phyloP scores from a whole-genome alignment of 2,113 vertebrate genomes.

The Percopsis transmontana region DNA sequence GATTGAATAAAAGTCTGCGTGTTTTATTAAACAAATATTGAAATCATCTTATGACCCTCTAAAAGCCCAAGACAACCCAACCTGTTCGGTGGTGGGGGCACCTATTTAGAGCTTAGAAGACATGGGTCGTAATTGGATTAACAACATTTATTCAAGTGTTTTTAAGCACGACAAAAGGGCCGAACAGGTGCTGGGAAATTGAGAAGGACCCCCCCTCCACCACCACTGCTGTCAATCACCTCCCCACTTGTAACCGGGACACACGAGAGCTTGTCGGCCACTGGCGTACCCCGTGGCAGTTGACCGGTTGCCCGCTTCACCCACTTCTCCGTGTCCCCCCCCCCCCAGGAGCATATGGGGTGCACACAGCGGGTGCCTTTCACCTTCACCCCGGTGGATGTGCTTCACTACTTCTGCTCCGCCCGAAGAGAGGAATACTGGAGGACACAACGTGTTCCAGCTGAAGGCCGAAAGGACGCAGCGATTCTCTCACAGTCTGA shows the following conservation, averaged over 20 bases:
- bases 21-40: too few species aligned
- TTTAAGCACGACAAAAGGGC: slow-evolving; percentile 24
- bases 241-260: slow-evolving; percentile 22
- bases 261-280: neutral
- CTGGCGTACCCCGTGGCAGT: too few species aligned
- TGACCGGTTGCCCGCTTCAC: slow-evolving; percentile 3
- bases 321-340: neutral
- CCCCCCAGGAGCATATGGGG: neutral
- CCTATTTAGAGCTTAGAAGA: too few species aligned
- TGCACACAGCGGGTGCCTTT: neutral
- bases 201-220: slow-evolving; percentile 22
- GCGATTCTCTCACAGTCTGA: slow-evolving; percentile 33
- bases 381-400: slow-evolving; percentile 40
- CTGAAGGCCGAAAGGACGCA: slow-evolving; percentile 32
- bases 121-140: too few species aligned
- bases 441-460: slow-evolving; percentile 5
- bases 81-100: too few species aligned
- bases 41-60: too few species aligned
- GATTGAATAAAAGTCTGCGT: too few species aligned
- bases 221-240: slow-evolving; percentile 12
- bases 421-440: slow-evolving; percentile 27
- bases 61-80: too few species aligned
- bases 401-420: slow-evolving; percentile 69
- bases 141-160: neutral
- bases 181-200: slow-evolving; percentile 38